phyloP scores from a whole-genome alignment of 2,797 vertebrate species.

The Dallia pectoralis region DNA sequence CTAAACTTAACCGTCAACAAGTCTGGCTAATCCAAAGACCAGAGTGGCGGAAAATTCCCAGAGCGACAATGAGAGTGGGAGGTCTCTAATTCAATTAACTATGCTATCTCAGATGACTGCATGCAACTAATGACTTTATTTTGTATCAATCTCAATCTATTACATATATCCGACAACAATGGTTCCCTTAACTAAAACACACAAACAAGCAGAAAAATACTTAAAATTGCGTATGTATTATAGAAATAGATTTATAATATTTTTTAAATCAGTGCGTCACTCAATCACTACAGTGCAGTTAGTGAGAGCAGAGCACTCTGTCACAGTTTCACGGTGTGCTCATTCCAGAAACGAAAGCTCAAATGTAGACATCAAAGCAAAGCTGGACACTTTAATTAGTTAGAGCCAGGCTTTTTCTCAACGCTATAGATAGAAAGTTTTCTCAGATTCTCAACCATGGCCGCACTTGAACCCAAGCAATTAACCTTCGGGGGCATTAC shows the following conservation, averaged over 20 bases:
- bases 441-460: not conserved
- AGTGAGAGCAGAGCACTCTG: not conserved
- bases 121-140: conserved; percentile 5
- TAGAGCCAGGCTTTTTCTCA: not conserved
- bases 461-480: not conserved
- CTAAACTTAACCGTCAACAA: not conserved
- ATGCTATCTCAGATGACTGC: not conserved
- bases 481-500: conserved; percentile 10
- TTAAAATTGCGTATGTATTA: not conserved
- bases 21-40: not conserved
- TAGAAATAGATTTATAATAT: not conserved
- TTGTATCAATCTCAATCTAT: conserved; percentile 16
- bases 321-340: not conserved
- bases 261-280: not conserved
- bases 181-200: not conserved
- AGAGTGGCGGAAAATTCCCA: conserved; percentile 12
- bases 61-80: conserved; percentile 8
- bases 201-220: not conserved
- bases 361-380: conserved; percentile 11
- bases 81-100: conserved; percentile 22
- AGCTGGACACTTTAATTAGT: conserved; percentile 2
- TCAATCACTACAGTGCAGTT: not conserved
- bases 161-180: conserved; percentile 17
- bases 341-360: not conserved
- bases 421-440: not conserved